A percentile compares a stretch with the other conserved stretches of the same genome.
phyloP scores from a whole-genome alignment of 1,140 invertebrate species.

The Cherax destructor region DNA sequence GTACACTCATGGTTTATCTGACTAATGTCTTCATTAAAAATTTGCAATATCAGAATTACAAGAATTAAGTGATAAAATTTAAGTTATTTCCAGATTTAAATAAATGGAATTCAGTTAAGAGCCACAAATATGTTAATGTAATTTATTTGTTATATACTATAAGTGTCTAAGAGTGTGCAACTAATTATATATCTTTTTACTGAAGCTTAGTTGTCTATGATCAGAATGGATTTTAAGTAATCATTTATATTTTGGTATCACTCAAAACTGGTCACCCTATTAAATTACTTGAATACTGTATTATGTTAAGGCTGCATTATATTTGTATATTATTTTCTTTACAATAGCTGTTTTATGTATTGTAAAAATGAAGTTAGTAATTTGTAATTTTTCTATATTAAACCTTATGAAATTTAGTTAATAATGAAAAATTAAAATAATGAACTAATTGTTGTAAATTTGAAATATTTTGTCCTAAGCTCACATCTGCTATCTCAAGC shows the following conservation, averaged over 20 bases:
- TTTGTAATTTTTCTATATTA: not conserved
- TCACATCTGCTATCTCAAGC: not conserved
- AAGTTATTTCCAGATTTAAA: not conserved
- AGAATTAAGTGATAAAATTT: not conserved
- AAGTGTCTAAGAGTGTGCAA: not conserved
- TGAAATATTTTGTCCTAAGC: not conserved
- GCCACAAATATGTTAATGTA: too few relatives aligned
- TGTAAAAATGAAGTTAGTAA: not conserved
- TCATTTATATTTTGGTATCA: not conserved
- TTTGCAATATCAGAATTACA: not conserved
- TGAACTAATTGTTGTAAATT: not conserved
- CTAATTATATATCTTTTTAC: not conserved
- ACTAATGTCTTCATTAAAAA: not conserved
- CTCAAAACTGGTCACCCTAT: not conserved
- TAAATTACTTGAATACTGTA: not conserved
- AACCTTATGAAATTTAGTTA: not conserved
- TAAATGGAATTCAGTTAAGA: not conserved
- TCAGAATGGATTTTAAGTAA: not conserved
- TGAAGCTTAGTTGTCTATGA: too few relatives aligned
- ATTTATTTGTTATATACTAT: too few relatives aligned
- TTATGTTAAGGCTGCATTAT: not conserved
- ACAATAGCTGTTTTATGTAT: not conserved
- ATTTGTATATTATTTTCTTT: not conserved
- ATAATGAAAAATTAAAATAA: not conserved
- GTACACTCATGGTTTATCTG: not conserved